Evolutionary conservation across 2,797 vertebrate species (phyloP).

Genomic region (Buceros bicornis): DNA sequence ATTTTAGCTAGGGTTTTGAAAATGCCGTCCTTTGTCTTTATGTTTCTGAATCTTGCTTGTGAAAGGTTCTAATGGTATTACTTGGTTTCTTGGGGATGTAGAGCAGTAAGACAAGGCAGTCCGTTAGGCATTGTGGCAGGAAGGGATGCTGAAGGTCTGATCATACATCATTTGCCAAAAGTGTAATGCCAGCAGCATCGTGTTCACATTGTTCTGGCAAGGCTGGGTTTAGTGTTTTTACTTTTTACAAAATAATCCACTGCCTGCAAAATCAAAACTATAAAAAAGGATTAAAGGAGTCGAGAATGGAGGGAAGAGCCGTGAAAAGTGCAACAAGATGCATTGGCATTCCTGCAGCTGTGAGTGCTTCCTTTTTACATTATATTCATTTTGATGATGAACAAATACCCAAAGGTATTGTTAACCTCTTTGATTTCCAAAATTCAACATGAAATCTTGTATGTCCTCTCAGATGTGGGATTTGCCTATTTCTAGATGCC

Average conservation of each 20-base stretch:
- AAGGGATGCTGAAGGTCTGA: not conserved
- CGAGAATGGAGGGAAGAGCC: not conserved
- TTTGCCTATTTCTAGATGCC: not conserved
- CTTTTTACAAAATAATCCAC: not conserved
- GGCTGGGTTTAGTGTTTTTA: not conserved
- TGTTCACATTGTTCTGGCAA: not conserved
- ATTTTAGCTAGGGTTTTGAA: not conserved
- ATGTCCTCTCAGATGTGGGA: not conserved
- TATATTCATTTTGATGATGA: not conserved
- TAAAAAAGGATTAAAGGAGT: not conserved
- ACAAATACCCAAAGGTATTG: not conserved
- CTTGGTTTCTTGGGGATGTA: not conserved
- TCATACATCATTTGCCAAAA: not conserved
- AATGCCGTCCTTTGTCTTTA: not conserved
- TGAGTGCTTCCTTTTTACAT: not conserved
- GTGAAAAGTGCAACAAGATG: not conserved
- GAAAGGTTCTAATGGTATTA: not conserved
- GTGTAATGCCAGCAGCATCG: not conserved
- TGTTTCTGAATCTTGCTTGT: not conserved
- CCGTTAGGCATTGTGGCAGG: fast-evolving
- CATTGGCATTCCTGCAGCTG: not conserved
- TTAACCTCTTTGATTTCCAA: not conserved
- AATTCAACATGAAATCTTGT: fast-evolving
- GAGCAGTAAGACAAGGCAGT: not conserved
- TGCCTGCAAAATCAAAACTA: not conserved